Evolutionary conservation across 2,888 invertebrate genomes (phyloP).

Genomic region (Chalcis sispes): DNA sequence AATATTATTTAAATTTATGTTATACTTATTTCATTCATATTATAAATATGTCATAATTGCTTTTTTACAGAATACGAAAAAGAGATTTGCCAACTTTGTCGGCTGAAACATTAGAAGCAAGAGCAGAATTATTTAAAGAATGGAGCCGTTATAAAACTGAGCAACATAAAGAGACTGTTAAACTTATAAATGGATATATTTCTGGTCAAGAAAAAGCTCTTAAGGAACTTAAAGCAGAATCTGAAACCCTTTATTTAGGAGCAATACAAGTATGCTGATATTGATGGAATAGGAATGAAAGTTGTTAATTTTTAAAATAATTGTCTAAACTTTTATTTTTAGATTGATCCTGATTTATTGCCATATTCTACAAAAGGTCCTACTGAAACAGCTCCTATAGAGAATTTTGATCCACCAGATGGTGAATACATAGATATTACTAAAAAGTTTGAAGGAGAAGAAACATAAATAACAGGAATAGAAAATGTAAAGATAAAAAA

Average conservation of each 20-base stretch:
- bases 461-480: slow-evolving; percentile 3
- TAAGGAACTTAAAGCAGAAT: slow-evolving; percentile 86
- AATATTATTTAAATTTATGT: slow-evolving; percentile 57
- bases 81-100: slow-evolving; percentile 78
- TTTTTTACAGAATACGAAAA: slow-evolving; percentile 65
- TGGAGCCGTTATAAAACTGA: slow-evolving; percentile 85
- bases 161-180: slow-evolving; percentile 82
- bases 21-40: slow-evolving; percentile 25
- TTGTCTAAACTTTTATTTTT: slow-evolving; percentile 73
- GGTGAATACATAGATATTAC: slow-evolving; percentile 92
- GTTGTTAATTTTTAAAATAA: too few species aligned
- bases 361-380: slow-evolving; percentile 86
- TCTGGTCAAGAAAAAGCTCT: slow-evolving; percentile 87
- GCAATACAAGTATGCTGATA: slow-evolving; percentile 84
- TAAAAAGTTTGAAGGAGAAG: slow-evolving; percentile 78
- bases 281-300: not conserved
- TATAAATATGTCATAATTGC: slow-evolving; percentile 11
- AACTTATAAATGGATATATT: slow-evolving; percentile 83
- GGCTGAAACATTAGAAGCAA: slow-evolving; percentile 80
- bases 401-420: slow-evolving; percentile 88
- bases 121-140: slow-evolving; percentile 83
- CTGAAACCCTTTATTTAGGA: slow-evolving; percentile 90
- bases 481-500: not conserved
- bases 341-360: slow-evolving; percentile 85
- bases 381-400: slow-evolving; percentile 88